Percentiles rank a stretch among this genome's conserved stretches.
phyloP scores from a whole-genome alignment of 2,888 invertebrate species.

The Eueremaeus valkanovi region DNA sequence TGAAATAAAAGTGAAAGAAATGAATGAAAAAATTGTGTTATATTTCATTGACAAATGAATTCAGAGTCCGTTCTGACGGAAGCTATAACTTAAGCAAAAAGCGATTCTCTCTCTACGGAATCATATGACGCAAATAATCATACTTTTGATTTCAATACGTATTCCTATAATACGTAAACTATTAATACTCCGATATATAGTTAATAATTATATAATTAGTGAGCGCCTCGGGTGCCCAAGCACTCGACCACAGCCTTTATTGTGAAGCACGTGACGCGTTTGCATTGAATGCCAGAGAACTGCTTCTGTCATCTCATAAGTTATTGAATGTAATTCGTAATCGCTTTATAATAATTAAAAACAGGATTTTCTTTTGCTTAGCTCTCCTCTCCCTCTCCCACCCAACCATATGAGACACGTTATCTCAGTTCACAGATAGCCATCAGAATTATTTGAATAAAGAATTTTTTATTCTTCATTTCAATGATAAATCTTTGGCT shows the following conservation, averaged over 20 bases:
- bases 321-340: too few species aligned
- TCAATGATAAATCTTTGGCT: slow-evolving; percentile 26
- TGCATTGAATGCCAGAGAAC: slow-evolving; percentile 16
- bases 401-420: slow-evolving; percentile 1
- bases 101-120: neutral
- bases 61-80: neutral
- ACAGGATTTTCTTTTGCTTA: slow-evolving; percentile 1
- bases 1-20: neutral
- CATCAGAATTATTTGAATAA: neutral
- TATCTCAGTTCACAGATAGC: neutral
- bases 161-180: too few species aligned
- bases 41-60: slow-evolving; percentile 16
- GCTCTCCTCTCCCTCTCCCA: slow-evolving; percentile 23
- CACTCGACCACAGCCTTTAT: too few species aligned
- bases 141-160: neutral
- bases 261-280: slow-evolving; percentile 17
- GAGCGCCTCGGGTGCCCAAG: slow-evolving; percentile 4
- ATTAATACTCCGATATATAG: too few species aligned
- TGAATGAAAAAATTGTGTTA: neutral
- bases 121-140: slow-evolving; percentile 8
- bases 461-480: neutral
- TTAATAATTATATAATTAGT: slow-evolving; percentile 34
- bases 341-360: neutral
- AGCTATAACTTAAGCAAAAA: neutral
- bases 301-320: neutral